Evolutionary conservation across 2,113 vertebrate species (phyloP), one percentile per base, ranked within the genome.

Genomic region (Planiliza haematocheilus): DNA sequence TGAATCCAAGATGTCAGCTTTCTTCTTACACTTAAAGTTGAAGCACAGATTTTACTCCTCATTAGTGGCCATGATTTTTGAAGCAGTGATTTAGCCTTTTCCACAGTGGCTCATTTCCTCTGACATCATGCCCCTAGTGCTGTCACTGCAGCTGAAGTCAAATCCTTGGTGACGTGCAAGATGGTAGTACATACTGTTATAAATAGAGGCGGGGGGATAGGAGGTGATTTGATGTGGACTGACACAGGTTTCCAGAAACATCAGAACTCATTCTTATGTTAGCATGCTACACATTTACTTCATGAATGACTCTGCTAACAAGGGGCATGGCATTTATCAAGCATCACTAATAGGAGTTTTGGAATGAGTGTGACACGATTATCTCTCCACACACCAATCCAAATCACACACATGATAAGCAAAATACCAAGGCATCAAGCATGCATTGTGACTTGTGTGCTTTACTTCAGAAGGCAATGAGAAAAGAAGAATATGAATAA

Each of bases 161-260:
- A 67, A 78, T 84, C 45, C 0, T 67, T 12, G 37, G 43, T 64
- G 67, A 30, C 83, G 64, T 63, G 7, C 18, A 4, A 34, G 51
- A 43, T 30, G 24, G 24, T 30, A 30, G 3, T 30, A 5, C 75
- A 74, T 73, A 74, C 73, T 79, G 77, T 77, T 82, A 79, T 70
- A 76, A 76, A 67, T 77, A 84, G 68, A 79, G 57, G 37, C 48
- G 39, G 38, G 13, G 24, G 59, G 39, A 36, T 10, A 37, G 58
- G 39, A n/a, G 48, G 9, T 79, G 78, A 87, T 52, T 18, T 79
- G 74, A 73, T 79, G 7, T 16, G 11, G 17, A 49, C 4, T 41
- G 82, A 73, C 70, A 8, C 41, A 46, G 30, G 63, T 50, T 39
- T 79, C 67, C 49, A 51, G 46, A 82, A 34, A 74, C 53, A 69